Percentiles rank a stretch among this genome's conserved stretches.
Evolutionary conservation across 2,888 invertebrate species (phyloP).

Genomic region (Electrophaes corylata): DNA sequence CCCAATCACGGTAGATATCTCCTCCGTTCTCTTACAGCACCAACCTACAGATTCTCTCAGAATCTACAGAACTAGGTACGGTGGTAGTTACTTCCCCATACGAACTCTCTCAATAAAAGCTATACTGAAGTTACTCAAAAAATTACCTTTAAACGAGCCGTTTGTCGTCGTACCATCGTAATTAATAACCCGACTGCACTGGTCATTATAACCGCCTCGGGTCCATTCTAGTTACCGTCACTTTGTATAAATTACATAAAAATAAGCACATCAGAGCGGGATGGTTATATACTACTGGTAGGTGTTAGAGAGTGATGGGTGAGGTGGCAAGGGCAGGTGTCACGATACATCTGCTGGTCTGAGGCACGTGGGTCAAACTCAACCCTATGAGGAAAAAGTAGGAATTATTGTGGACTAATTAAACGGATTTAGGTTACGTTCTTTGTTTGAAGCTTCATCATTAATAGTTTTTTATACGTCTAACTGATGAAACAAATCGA

Average conservation of each 20-base stretch:
- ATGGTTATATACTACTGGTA: conserved; percentile 57
- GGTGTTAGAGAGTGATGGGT: conserved; percentile 69
- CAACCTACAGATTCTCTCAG: too few relatives aligned
- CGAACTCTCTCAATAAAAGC: too few relatives aligned
- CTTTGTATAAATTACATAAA: conserved; percentile 83
- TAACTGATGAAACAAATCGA: too few relatives aligned
- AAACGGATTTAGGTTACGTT: conserved; percentile 42
- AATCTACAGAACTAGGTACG: too few relatives aligned
- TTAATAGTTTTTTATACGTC: neutral
- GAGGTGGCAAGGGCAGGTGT: conserved; percentile 80
- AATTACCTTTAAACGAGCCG: conserved; percentile 4
- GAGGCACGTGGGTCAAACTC: conserved; percentile 73
- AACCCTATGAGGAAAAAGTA: conserved; percentile 78
- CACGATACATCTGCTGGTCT: conserved; percentile 79
- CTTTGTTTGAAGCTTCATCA: conserved; percentile 13
- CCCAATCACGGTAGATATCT: too few relatives aligned
- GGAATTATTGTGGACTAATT: conserved; percentile 58
- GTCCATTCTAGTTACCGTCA: conserved; percentile 82
- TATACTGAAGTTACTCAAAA: neutral
- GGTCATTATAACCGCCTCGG: conserved; percentile 77
- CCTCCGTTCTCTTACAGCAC: too few relatives aligned
- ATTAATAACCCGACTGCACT: conserved; percentile 66
- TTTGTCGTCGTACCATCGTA: conserved; percentile 36
- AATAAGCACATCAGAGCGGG: conserved; percentile 76
- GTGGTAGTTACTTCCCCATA: too few relatives aligned